Conservation (phyloP, 2,888 invertebrate genomes). For the Eucriotettix oculatus region DNA sequence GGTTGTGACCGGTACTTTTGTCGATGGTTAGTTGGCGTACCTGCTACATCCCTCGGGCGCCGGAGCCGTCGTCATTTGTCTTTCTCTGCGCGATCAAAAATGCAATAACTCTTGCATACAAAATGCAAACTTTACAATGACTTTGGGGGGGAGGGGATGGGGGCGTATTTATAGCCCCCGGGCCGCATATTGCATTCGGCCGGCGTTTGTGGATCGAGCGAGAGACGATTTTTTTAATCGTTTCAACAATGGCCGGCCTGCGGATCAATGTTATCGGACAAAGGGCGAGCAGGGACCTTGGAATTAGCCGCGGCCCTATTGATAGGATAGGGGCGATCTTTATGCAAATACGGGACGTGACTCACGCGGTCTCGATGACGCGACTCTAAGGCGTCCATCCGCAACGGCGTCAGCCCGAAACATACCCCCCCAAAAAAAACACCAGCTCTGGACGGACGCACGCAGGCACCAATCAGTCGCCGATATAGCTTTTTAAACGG, state of each 20-base stretch:
- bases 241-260: constrained; percentile 3
- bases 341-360: constrained; percentile 5
- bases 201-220: neutral
- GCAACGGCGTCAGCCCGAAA: too few relatives aligned
- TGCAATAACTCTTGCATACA: constrained; percentile 10
- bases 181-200: constrained; percentile 1
- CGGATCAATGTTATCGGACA: constrained; percentile 5
- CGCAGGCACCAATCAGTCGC: too few relatives aligned
- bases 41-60: too few relatives aligned
- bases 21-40: neutral
- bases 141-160: neutral
- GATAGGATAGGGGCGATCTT: constrained; percentile 4
- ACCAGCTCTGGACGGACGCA: too few relatives aligned
- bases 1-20: neutral
- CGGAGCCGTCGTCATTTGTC: constrained; percentile 3
- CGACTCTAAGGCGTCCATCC: too few relatives aligned
- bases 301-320: constrained; percentile 2
- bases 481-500: too few relatives aligned
- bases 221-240: constrained; percentile 4
- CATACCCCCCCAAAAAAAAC: too few relatives aligned
- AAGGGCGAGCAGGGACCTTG: neutral
- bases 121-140: constrained; percentile 3
- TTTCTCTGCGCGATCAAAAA: constrained; percentile 7
- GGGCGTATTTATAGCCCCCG: constrained; percentile 2
- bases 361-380: neutral